A percentile compares a stretch with the other conserved stretches of the same genome.
Conservation (phyloP, 2,797 vertebrate genomes). For the Scleropages formosus region DNA sequence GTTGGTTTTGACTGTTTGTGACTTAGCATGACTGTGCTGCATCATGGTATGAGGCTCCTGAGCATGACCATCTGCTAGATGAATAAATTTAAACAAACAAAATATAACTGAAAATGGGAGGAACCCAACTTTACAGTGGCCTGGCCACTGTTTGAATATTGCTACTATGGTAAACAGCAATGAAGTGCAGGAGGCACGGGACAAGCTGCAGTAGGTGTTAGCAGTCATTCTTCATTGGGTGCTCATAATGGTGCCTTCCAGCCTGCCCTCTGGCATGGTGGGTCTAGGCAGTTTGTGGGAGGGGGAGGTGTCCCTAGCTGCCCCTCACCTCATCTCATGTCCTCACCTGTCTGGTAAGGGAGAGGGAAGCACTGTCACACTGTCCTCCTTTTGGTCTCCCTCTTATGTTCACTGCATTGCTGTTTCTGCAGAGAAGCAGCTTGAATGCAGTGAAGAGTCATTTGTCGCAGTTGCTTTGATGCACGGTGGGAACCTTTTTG, state of each 20-base stretch:
- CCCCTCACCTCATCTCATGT: too few species aligned
- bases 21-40: not conserved
- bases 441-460: too few species aligned
- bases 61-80: conserved; percentile 1
- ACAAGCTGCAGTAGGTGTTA: conserved; percentile 42
- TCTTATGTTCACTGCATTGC: too few species aligned
- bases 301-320: too few species aligned
- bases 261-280: not conserved
- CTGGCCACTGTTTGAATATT: not conserved
- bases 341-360: too few species aligned
- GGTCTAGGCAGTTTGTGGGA: too few species aligned
- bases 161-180: conserved; percentile 33
- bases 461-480: too few species aligned
- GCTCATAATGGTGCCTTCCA: conserved; percentile 28
- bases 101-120: conserved; percentile 12
- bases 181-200: conserved; percentile 18
- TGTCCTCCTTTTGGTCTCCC: too few species aligned
- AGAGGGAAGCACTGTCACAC: too few species aligned
- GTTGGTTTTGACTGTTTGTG: not conserved
- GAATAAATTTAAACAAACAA: conserved; percentile 13
- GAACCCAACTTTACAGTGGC: not conserved
- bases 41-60: not conserved
- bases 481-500: too few species aligned
- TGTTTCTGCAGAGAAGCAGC: too few species aligned
- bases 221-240: conserved; percentile 30